Evolutionary conservation across 2,797 vertebrate species (phyloP).

Genomic region (Anguilla pacifica): DNA sequence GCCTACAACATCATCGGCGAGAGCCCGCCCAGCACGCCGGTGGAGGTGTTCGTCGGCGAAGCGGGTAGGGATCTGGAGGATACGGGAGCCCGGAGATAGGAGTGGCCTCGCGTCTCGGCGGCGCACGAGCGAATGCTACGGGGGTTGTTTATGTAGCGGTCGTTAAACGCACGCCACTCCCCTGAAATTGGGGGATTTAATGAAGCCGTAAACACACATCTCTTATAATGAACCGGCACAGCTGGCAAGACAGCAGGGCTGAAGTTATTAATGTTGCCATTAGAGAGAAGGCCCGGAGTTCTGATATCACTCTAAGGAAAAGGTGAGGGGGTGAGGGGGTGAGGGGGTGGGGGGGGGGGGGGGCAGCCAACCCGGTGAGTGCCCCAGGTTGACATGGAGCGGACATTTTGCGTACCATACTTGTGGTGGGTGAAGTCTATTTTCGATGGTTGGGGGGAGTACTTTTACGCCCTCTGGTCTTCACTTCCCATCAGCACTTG

Average conservation of each 20-base stretch:
- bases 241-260: conserved; percentile 79
- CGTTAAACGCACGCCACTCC: neutral
- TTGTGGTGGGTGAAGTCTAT: neutral
- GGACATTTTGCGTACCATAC: neutral
- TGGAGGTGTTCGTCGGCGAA: conserved; percentile 80
- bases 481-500: conserved; percentile 9
- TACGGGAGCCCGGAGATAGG: neutral
- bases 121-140: neutral
- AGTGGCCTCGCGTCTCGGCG: neutral
- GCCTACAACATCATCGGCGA: conserved; percentile 77
- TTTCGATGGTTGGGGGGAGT: neutral
- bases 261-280: conserved; percentile 81
- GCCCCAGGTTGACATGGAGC: neutral
- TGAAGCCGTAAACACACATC: conserved; percentile 86
- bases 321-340: too few relatives aligned
- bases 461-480: neutral
- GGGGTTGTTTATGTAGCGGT: neutral
- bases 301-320: neutral
- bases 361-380: neutral
- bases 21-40: conserved; percentile 71
- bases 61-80: conserved; percentile 64
- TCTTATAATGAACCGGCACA: conserved; percentile 82
- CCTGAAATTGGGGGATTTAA: conserved; percentile 75
- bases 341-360: too few relatives aligned
- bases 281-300: conserved; percentile 48